Conservation (phyloP, 1,140 invertebrate genomes). For the Episyrphus balteatus region DNA sequence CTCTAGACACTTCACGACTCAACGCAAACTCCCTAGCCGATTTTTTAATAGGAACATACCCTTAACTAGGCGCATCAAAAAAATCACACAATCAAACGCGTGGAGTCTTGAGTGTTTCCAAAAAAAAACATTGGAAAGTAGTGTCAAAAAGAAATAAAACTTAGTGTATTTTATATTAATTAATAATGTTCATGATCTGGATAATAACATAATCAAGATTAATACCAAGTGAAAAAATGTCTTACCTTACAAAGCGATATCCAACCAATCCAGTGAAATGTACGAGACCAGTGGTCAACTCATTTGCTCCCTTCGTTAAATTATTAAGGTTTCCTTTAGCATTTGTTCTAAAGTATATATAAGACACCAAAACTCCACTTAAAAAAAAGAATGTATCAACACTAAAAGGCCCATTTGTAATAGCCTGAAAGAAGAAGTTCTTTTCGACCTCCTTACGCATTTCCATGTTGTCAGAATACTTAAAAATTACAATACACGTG, state of each 20-base stretch:
- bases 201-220: no score
- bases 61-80: no score
- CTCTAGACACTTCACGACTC: no score
- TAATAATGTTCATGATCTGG: no score
- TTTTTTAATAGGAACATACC: no score
- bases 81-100: no score
- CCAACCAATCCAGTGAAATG: slow-evolving; percentile 69
- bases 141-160: no score
- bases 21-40: no score
- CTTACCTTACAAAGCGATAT: slow-evolving; percentile 62
- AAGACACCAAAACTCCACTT: slow-evolving; percentile 68
- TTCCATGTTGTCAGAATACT: slow-evolving; percentile 76
- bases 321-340: slow-evolving; percentile 67
- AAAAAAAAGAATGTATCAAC: slow-evolving; percentile 86
- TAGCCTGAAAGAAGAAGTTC: slow-evolving; percentile 69
- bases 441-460: slow-evolving; percentile 65
- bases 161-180: no score
- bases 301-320: slow-evolving; percentile 56
- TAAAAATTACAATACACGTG: slow-evolving; percentile 72
- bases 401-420: slow-evolving; percentile 77
- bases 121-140: no score
- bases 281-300: slow-evolving; percentile 54
- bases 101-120: no score
- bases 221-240: slow-evolving; percentile 1
- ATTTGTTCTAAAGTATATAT: slow-evolving; percentile 72